phyloP scores from a whole-genome alignment of 2,113 vertebrate genomes.

The Suncus etruscus region DNA sequence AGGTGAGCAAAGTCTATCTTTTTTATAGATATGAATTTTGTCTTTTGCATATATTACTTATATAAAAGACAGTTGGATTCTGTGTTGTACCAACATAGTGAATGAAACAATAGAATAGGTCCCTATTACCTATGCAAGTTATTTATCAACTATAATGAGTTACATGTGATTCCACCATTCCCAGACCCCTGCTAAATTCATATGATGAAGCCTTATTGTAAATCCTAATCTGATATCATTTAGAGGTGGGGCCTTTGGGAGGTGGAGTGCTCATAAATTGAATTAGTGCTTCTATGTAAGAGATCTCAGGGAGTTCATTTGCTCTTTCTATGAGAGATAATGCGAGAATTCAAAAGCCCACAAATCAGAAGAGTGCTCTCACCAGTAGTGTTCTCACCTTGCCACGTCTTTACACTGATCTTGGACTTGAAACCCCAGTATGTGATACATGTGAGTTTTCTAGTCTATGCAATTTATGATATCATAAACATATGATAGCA shows the following conservation, averaged over 20 bases:
- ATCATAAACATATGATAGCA: no score
- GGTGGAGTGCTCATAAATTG: neutral
- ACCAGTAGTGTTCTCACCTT: neutral
- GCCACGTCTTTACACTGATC: rapidly evolving
- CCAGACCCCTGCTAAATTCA: neutral
- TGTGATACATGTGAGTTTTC: neutral
- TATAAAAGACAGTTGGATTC: neutral
- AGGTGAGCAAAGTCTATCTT: neutral
- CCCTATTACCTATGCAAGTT: neutral
- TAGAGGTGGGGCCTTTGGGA: neutral
- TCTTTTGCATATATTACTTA: no score
- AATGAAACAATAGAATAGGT: neutral
- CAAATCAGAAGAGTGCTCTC: neutral
- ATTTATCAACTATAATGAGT: neutral
- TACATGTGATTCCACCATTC: neutral
- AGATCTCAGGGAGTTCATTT: neutral
- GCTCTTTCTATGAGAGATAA: neutral
- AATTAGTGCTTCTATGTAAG: neutral
- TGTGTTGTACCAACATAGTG: neutral
- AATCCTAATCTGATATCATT: neutral
- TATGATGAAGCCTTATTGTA: neutral
- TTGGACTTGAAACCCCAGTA: neutral
- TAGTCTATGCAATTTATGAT: neutral
- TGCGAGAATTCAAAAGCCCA: neutral
- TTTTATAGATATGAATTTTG: neutral